Percentiles rank a stretch among this genome's conserved stretches.
These are phyloP conservation scores for Hylyphantes graminicola DNA, from an alignment of 1,140 invertebrate species.

Conservation along the genomic window DNA sequence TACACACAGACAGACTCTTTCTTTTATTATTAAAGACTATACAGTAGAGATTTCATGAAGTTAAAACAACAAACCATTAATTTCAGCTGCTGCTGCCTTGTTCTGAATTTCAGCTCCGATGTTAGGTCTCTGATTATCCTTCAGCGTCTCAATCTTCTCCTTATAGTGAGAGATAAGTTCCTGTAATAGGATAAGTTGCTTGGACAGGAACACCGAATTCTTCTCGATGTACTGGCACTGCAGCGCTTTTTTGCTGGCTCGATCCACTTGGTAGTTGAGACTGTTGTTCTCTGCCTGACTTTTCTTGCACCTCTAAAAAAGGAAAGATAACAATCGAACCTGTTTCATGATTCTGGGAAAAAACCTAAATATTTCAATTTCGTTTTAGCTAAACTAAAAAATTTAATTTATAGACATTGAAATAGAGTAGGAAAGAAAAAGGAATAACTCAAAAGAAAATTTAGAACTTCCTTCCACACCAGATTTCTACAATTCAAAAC, in stretches of 20 bases:
- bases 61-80: conserved; percentile 6
- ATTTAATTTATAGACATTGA: not conserved
- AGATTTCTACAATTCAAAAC: not conserved
- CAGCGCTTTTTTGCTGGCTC: not conserved
- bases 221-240: conserved; percentile 27
- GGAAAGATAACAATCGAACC: not conserved
- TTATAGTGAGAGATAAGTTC: conserved; percentile 32
- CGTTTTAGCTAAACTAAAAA: too few relatives aligned
- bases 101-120: not conserved
- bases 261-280: conserved; percentile 17
- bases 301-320: conserved; percentile 17
- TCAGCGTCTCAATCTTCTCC: conserved; percentile 25
- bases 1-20: too few relatives aligned
- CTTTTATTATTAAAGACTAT: too few relatives aligned
- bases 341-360: too few relatives aligned
- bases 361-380: too few relatives aligned
- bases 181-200: conserved; percentile 34
- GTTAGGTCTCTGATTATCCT: conserved; percentile 10
- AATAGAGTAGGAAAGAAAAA: not conserved
- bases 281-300: not conserved
- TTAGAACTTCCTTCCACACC: not conserved
- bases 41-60: too few relatives aligned
- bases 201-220: conserved; percentile 23
- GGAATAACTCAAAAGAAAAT: not conserved
- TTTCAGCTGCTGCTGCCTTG: not conserved